Base-by-base conservation (phyloP, 2,113 vertebrate species). In the Campylomormyrus tamandua region DNA sequence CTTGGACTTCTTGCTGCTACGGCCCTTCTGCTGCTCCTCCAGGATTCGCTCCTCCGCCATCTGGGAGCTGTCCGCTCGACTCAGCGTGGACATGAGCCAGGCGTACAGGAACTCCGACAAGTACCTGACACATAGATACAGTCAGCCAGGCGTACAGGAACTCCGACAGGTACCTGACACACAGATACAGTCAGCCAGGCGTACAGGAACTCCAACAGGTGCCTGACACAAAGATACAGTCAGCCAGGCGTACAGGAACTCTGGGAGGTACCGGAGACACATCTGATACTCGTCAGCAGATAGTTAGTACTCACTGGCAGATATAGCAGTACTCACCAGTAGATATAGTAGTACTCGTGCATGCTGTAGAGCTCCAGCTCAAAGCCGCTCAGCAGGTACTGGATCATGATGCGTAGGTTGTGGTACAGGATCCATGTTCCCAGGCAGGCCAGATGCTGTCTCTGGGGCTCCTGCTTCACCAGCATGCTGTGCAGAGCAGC, bases 271-370 rank as follows among this genome's bases (percentile, higher is more conserved):
- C n/a, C n/a, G n/a, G n/a, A n/a, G 74, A 91, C 46, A 48, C 46
- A 70, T 62, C 62, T 10, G 9, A 11, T 10, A 27, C n/a, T 66
- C 3, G 9, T 83, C 77, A 39, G 35, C 24, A 45, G 21, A 17
- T 53, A 53, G 52, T 19, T 9, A n/a, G 49, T 74, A 77, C 42
- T 70, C 27, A 99, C 98, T 98, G 99, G 95, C 99, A 99, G 92
- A 99, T 97, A 95, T n/a, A 46, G 56, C 9, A 49, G 66, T 50
- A 77, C 42, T 70, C 27, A 99, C 98, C 98, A 99, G 95, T 99
- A 99, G 92, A 99, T 97, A 95, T 99, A 99, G 94, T 99, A 99
- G 93, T 99, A 99, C 89, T 99, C 98, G 19, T 99, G 98, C 98
- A 99, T 99, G 94, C 98, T 99, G 95, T 99, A 99, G 49, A 99